phyloP scores from a whole-genome alignment of 2,888 invertebrate genomes.

The Dicyrtomina minuta region DNA sequence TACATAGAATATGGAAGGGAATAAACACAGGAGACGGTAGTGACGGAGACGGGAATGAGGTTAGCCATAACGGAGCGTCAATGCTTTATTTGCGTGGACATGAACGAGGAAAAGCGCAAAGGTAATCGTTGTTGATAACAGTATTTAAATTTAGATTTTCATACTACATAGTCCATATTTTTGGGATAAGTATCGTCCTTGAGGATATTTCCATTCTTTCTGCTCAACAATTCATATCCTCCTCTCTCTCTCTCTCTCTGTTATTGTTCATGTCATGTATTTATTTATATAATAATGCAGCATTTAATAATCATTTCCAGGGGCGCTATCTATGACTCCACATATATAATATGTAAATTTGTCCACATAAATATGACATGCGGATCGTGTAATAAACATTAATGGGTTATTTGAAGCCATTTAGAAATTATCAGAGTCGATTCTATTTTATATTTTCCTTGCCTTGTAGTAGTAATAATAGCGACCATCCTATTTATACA shows the following conservation, averaged over 20 bases:
- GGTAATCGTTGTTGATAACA: constrained; percentile 6
- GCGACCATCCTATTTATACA: too few relatives aligned
- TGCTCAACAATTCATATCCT: not conserved
- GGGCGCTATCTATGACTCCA: not conserved
- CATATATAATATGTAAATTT: not conserved
- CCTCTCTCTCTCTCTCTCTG: not conserved
- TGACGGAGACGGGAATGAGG: too few relatives aligned
- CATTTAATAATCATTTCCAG: too few relatives aligned
- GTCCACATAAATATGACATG: not conserved
- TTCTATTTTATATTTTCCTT: too few relatives aligned
- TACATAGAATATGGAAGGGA: too few relatives aligned
- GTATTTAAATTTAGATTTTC: constrained; percentile 18
- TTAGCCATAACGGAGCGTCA: not conserved
- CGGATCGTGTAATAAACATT: not conserved
- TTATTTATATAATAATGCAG: too few relatives aligned
- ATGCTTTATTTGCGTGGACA: constrained; percentile 1
- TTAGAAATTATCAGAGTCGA: too few relatives aligned
- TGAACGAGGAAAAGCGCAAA: not conserved
- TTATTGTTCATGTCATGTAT: too few relatives aligned
- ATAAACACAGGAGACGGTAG: too few relatives aligned
- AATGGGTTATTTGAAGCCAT: too few relatives aligned
- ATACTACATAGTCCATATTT: not conserved
- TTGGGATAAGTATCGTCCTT: constrained; percentile 13
- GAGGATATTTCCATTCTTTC: not conserved
- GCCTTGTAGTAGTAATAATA: too few relatives aligned